A percentile compares a stretch with the other conserved stretches of the same genome.
Evolutionary conservation across 2,113 vertebrate genomes (phyloP).

Genomic region (Cheilinus undulatus): DNA sequence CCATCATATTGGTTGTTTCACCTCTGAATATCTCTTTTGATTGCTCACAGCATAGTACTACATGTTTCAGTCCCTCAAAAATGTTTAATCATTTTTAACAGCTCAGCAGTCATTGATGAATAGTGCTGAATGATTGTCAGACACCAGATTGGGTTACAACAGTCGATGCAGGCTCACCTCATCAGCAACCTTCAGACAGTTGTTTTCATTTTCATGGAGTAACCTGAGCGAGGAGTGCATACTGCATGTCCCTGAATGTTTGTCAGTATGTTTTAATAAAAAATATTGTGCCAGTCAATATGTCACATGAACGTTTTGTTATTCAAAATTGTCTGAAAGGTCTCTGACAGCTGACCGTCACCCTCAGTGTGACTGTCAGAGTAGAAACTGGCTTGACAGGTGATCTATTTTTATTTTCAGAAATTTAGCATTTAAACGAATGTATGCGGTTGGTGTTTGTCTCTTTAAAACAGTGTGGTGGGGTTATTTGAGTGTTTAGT

Average conservation of each 20-base stretch:
- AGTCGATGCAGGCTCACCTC: background rate
- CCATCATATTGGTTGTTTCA: no score
- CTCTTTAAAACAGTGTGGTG: no score
- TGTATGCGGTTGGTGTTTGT: no score
- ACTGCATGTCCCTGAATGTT: background rate
- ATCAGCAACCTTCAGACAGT: no score
- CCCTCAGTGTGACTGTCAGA: slow-evolving; percentile 11
- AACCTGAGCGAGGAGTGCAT: background rate
- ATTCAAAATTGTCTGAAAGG: slow-evolving; percentile 8
- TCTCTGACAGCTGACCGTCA: slow-evolving; percentile 18
- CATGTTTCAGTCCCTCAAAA: no score
- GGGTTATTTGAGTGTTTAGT: background rate
- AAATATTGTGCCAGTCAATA: slow-evolving; percentile 16
- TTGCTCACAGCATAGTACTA: no score
- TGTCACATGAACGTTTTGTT: slow-evolving; percentile 6
- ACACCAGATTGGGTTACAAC: background rate
- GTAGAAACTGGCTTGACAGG: background rate
- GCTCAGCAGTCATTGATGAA: background rate
- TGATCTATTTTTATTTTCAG: no score
- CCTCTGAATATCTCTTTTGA: no score
- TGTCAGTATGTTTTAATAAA: background rate
- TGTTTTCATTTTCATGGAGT: background rate
- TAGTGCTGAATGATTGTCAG: background rate
- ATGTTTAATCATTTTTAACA: no score
- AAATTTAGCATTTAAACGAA: no score